Evolutionary conservation across 2,797 vertebrate species (phyloP).

Genomic region (Sphenopsis melanotis): DNA sequence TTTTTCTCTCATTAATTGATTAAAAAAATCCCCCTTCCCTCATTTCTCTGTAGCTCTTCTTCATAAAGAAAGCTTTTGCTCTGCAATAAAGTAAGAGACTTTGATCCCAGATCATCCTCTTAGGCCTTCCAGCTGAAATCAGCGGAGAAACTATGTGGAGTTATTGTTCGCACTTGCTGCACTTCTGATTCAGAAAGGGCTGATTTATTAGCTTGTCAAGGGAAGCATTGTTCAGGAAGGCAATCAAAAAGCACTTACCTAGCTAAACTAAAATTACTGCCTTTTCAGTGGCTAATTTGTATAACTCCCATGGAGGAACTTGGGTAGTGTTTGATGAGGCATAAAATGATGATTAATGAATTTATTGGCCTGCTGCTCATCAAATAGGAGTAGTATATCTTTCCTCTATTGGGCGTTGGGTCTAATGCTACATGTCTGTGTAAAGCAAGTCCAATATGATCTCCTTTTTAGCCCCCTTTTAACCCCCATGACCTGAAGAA

Average conservation of each 20-base stretch:
- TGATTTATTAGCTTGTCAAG: constrained; percentile 99
- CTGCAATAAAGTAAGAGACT: constrained; percentile 72
- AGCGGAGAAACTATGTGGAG: constrained; percentile 72
- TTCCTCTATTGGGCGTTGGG: constrained; percentile 78
- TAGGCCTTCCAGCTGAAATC: constrained; percentile 78
- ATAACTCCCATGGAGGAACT: constrained; percentile 98
- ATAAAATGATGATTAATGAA: constrained; percentile 99
- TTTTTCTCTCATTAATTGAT: constrained; percentile 74
- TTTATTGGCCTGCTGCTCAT: constrained; percentile 97
- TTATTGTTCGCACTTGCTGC: constrained; percentile 82
- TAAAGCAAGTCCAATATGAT: constrained; percentile 66
- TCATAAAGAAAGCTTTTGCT: constrained; percentile 80
- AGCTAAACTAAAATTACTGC: constrained; percentile 97
- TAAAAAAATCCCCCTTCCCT: constrained; percentile 75
- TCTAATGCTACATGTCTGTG: constrained; percentile 68
- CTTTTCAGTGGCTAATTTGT: constrained; percentile 99
- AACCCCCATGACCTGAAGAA: constrained; percentile 82
- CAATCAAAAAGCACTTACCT: constrained; percentile 99
- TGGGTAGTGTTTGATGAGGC: constrained; percentile 99
- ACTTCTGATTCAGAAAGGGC: constrained; percentile 86
- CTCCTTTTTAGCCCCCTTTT: constrained; percentile 75
- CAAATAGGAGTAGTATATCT: constrained; percentile 92
- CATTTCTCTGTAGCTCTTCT: constrained; percentile 73
- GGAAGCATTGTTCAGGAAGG: constrained; percentile 94
- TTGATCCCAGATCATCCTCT: constrained; percentile 74